Evolutionary conservation across 2,113 vertebrate genomes (phyloP).

Genomic region (Ia io): DNA sequence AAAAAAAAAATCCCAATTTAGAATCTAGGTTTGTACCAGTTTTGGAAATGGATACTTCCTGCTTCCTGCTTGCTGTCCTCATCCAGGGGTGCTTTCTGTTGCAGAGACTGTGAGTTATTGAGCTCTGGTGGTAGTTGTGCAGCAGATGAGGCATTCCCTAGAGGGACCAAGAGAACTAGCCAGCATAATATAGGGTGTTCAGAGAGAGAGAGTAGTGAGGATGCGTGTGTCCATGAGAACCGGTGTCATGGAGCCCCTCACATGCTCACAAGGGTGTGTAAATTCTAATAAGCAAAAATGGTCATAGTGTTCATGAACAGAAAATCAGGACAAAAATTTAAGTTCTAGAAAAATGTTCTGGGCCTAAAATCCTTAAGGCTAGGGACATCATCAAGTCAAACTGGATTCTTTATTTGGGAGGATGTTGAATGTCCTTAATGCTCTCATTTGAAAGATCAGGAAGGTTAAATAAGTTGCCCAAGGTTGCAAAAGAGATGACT

Average conservation of each 20-base stretch:
- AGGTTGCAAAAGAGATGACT: slow-evolving; percentile 1
- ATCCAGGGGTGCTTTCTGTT: neutral
- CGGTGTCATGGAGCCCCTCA: neutral
- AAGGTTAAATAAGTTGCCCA: slow-evolving; percentile 31
- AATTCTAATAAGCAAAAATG: neutral
- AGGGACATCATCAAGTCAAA: neutral
- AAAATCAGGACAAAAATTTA: neutral
- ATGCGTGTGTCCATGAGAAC: neutral
- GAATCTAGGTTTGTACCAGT: neutral
- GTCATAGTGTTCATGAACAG: neutral
- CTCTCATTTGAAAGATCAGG: slow-evolving; percentile 32
- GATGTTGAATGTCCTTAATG: slow-evolving; percentile 23
- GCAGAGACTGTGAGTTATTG: neutral
- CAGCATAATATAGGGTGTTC: neutral
- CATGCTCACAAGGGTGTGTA: accelerated
- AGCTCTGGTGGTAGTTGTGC: neutral
- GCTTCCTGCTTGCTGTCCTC: neutral
- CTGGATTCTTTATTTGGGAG: slow-evolving; percentile 44
- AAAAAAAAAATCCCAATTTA: neutral
- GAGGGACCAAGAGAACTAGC: neutral
- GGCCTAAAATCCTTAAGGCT: neutral
- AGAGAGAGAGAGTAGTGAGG: neutral
- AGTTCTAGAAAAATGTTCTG: slow-evolving; percentile 13
- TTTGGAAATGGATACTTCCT: slow-evolving; percentile 12
- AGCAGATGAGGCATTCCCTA: neutral